Evolutionary conservation across 2,113 vertebrate genomes (phyloP), one percentile per base, ranked within the genome.

Genomic region (Sinocyclocheilus anophthalmus): DNA sequence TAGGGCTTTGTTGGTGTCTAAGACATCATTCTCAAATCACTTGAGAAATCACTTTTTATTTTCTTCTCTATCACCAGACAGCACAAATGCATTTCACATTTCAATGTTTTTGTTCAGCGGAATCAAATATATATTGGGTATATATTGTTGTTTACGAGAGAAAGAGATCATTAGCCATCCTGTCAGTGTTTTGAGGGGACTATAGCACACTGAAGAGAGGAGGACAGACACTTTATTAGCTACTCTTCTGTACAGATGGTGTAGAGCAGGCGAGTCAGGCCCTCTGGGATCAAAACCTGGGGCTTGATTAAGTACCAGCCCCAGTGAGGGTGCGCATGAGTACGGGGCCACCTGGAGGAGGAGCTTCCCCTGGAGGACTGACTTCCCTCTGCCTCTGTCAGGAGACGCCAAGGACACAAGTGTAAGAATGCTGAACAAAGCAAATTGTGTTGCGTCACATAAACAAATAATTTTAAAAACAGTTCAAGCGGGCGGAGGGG

Each of bases 251-350:
- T 87, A 76, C 83, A 93, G 91, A 92, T 93, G 91, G 91, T 81
- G 84, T 37, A 87, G 91, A 89, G 91, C 90, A 91, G 59, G 67
- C 88, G 65, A 82, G 89, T 55, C 0, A 3, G 91, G 89, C 91
- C 91, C 89, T 82, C 84, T 88, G 93, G 92, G 93, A 70, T 67
- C 61, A 26, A 90, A 91, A 90, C 91, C 88, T 73, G 85, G 91
- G 90, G 87, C 90, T 91, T 93, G 93, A 93, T 94, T 92, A 92
- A 93, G 93, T 91, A 93, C 59, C 90, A 55, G 88, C 26, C 87
- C 89, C 91, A 61, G 86, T 76, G 81, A 81, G 87, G 89, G 89
- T 89, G 87, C 33, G 73, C 20, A 78, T 85, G 73, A 61, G 55
- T 33, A 85, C 86, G 87, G 90, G 76, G 81, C 85, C 88, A 86